Evolutionary conservation across 2,888 invertebrate genomes (phyloP), one percentile per base, ranked within the genome.

Genomic region (Pegoplata infirma): DNA sequence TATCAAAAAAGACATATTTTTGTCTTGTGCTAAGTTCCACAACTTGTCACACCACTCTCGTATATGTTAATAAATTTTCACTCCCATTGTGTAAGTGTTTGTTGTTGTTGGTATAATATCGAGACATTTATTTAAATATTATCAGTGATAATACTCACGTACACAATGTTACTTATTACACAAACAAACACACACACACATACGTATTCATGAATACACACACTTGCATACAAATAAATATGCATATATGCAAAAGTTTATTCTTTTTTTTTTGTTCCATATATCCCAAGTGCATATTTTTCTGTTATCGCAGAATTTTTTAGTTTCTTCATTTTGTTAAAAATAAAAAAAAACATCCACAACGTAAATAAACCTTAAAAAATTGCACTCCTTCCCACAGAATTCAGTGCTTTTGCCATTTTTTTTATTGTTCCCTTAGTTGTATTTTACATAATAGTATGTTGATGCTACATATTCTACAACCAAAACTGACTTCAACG

Each of bases 111-210:
- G 19, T 23, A 40, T 53, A 44, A 73, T 64, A 63, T 58, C 51
- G 36, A 46, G 63, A 64, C 66, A 73, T 73, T 77, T 73, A 73
- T 73, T 81, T 72, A 61, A 76, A 80, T 85, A 85, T 86, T 86
- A 86, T 86, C 85, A 85, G 82, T 84, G 84, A 85, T 87, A 86
- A 85, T 85, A 83, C 84, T 85, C 87, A 87, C 87, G 87, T 87
- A 87, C 84, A 46, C 19, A 58, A 16, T 16, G 59, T 53, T 56
- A 21, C 21, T 36, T 32, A 36, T 36, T 49, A 44, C 28, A 58
- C 40, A 64, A 49, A 55, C 23, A 40, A 40, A 73, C 58, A 72
- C 32, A 56, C 44, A 63, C 3, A 21, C 64, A n/a, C 19, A 36
- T 19, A 36, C 32, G 23, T 10, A n/a, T 53, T 25, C 14, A 64